Evolutionary conservation across 2,113 vertebrate genomes (phyloP).

Genomic region (Eurypyga helias): DNA sequence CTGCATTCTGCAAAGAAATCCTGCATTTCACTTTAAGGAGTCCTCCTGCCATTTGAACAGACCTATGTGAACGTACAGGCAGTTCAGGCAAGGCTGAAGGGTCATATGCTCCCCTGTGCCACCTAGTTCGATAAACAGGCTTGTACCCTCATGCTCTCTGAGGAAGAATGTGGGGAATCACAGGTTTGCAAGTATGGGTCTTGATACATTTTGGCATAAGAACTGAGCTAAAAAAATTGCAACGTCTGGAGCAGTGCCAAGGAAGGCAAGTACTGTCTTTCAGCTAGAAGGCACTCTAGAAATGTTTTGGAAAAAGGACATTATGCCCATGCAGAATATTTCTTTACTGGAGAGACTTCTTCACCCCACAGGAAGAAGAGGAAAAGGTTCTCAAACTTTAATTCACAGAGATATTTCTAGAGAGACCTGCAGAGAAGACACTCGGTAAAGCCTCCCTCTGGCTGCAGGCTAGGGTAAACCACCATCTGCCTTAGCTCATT

Average conservation of each 20-base stretch:
- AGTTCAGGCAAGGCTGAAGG: background rate
- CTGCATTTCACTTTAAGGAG: background rate
- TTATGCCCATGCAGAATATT: background rate
- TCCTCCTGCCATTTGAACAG: background rate
- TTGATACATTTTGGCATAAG: background rate
- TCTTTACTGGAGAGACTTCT: background rate
- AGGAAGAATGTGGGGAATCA: background rate
- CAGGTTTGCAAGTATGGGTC: background rate
- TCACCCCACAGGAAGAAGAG: background rate
- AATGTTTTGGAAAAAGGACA: background rate
- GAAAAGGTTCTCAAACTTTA: background rate
- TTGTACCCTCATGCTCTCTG: background rate
- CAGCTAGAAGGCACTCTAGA: background rate
- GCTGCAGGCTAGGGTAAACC: background rate
- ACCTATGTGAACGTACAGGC: accelerated
- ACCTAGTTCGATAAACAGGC: background rate
- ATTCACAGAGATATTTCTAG: background rate
- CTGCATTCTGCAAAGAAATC: background rate
- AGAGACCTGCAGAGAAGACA: background rate
- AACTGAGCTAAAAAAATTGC: background rate
- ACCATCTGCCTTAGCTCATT: background rate
- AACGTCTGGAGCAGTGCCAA: background rate
- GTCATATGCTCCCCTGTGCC: no score
- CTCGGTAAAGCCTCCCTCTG: background rate
- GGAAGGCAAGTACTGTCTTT: background rate